Percentiles rank a stretch among this genome's conserved stretches.
These are phyloP conservation scores for Staurois parvus DNA, from an alignment of 2,797 vertebrate species.

Conservation along the genomic window DNA sequence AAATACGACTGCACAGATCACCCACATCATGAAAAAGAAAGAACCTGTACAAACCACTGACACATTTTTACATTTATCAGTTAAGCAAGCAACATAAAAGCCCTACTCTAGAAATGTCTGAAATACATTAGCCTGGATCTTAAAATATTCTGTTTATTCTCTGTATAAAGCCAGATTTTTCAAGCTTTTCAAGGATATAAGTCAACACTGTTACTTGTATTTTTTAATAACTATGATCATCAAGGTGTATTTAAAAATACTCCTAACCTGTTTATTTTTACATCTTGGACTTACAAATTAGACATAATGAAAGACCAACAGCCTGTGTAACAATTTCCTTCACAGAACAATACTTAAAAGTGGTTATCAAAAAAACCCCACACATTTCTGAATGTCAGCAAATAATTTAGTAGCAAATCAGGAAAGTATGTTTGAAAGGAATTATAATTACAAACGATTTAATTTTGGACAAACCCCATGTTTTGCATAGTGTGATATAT, in stretches of 20 bases:
- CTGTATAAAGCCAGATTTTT: background rate
- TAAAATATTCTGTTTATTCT: background rate
- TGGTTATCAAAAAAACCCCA: no score
- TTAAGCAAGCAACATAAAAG: constrained; percentile 5
- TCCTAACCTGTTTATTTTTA: no score
- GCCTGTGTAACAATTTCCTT: background rate
- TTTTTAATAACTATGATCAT: no score
- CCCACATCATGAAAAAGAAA: constrained; percentile 20
- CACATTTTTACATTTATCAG: constrained; percentile 26
- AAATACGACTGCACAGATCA: constrained; percentile 17
- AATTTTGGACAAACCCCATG: no score
- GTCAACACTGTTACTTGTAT: background rate
- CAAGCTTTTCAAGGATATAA: background rate
- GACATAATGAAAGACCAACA: background rate
- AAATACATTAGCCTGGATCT: background rate
- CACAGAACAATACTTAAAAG: no score
- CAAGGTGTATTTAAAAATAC: no score
- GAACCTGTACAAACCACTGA: background rate
- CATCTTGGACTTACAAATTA: background rate
- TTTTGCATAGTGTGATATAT: no score
- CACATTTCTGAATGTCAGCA: background rate
- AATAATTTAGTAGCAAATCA: background rate
- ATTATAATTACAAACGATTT: no score
- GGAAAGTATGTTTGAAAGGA: no score
- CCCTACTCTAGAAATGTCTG: background rate